A percentile compares a stretch with the other conserved stretches of the same genome.
phyloP scores from a whole-genome alignment of 2,113 vertebrate genomes.

The Leptocoma aspasia region DNA sequence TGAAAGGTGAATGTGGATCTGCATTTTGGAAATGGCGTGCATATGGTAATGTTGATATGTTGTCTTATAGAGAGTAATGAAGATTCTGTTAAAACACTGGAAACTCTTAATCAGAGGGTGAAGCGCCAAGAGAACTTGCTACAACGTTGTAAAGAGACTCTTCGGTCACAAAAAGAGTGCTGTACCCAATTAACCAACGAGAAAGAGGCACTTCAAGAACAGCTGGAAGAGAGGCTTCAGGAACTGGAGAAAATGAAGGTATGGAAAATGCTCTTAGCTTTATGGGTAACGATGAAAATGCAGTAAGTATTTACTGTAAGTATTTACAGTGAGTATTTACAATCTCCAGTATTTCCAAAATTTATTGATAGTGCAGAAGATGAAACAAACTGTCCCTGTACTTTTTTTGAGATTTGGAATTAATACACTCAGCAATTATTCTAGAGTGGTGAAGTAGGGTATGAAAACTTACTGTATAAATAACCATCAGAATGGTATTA shows the following conservation, averaged over 20 bases:
- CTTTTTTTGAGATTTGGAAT: background rate
- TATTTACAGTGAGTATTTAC: no score
- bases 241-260: constrained; percentile 98
- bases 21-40: background rate
- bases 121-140: constrained; percentile 89
- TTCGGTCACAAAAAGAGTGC: constrained; percentile 83
- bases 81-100: constrained; percentile 75
- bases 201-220: constrained; percentile 92
- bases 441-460: background rate
- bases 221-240: constrained; percentile 91
- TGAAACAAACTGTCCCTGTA: background rate
- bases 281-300: background rate
- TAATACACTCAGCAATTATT: background rate
- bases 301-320: no score
- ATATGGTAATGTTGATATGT: background rate
- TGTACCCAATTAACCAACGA: constrained; percentile 82
- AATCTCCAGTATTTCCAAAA: background rate
- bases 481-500: background rate
- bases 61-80: constrained; percentile 71
- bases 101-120: constrained; percentile 83
- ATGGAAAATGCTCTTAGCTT: background rate
- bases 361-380: background rate
- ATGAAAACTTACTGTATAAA: background rate
- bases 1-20: background rate
- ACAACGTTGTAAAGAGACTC: constrained; percentile 85